Conservation (phyloP, 2,888 invertebrate species). For the Dexiosoma caninum region DNA sequence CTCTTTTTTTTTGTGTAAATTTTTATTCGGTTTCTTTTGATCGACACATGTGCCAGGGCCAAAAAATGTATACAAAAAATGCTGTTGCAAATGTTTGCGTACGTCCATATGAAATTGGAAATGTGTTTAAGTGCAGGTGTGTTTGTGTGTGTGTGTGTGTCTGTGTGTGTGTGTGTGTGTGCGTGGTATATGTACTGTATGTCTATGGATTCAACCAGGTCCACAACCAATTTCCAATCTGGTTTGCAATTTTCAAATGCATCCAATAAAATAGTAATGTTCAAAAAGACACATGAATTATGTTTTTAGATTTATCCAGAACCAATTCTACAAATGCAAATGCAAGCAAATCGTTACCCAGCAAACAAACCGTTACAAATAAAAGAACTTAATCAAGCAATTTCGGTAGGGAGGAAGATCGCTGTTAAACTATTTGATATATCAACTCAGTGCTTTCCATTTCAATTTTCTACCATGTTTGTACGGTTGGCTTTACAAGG, state of each 20-base stretch:
- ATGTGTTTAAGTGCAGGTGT: background rate
- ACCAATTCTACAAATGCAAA: background rate
- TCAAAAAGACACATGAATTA: slow-evolving; percentile 60
- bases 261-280: slow-evolving; percentile 62
- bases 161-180: background rate
- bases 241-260: slow-evolving; percentile 61
- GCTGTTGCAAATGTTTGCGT: background rate
- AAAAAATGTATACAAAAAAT: slow-evolving; percentile 31
- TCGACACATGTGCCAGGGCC: slow-evolving; percentile 57
- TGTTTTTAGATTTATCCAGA: slow-evolving; percentile 59
- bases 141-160: background rate
- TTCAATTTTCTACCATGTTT: too few relatives aligned
- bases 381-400: too few relatives aligned
- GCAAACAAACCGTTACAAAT: background rate
- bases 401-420: too few relatives aligned
- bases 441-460: too few relatives aligned
- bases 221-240: slow-evolving; percentile 56
- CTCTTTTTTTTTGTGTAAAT: slow-evolving; percentile 20
- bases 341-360: background rate
- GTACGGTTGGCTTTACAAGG: too few relatives aligned
- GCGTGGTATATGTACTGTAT: too few relatives aligned
- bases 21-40: slow-evolving; percentile 47
- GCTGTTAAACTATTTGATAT: too few relatives aligned
- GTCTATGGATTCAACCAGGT: slow-evolving; percentile 31
- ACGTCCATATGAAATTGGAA: too few relatives aligned